Base-by-base conservation (phyloP, 23 tunicate genomes). In the Phallusia fumigata region DNA sequence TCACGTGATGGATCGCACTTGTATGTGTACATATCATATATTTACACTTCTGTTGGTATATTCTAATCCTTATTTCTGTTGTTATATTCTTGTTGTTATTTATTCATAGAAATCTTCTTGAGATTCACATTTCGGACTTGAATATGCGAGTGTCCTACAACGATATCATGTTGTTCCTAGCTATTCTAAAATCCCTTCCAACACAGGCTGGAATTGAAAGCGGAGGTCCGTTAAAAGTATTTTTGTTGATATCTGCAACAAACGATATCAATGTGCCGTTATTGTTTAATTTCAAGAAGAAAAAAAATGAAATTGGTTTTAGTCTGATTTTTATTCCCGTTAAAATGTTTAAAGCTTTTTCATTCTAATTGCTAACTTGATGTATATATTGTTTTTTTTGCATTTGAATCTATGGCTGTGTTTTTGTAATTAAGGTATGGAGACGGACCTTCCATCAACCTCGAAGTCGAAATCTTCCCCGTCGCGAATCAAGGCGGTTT, bases 141-240 rank as follows among this genome's bases (percentile, higher is more conserved):
- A 87, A 87, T 77, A 93, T 96, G 84, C 83, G 99, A 31, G 89
- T 97, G n/a, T 97, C 99, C 22, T 97, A 92, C 89, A 97, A 92
- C 77, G 99, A 97, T 76, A 86, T 89, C n/a, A 80, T 97, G 83
- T 74, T 97, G 53, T 79, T 97, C 52, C 88, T 83, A 32, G 83
- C 92, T 35, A 85, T 97, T n/a, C 65, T 86, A 26, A 83, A 86
- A 26, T 89, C 98, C 12, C 80, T 90, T 28, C 86, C 86, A 31
- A 21, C 32, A 33, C 89, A 86, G 49, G 35, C 65, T 33, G 52
- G 40, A 44, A 75, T 32, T 12, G 31, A 75, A 40, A 30, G 73
- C 35, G 33, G 51, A 69, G 34, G 44, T 78, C 64, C 3, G 16
- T 51, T 44, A 5, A 35, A 24, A 51, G 58, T 18, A 31, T 33